phyloP scores from a whole-genome alignment of 2,888 invertebrate genomes.

The Pyrgus malvae region DNA sequence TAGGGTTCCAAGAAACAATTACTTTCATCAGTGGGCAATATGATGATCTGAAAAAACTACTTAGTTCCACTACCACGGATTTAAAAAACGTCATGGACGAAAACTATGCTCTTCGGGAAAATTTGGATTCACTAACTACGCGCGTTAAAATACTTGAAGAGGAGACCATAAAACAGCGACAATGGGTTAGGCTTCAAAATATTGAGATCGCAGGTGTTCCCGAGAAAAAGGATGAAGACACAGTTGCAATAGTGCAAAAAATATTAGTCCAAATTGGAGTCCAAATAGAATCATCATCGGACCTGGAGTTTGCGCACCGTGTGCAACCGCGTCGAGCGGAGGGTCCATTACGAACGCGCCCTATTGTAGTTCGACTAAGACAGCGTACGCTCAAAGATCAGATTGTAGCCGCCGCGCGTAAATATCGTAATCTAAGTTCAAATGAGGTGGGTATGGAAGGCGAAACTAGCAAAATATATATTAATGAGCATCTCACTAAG shows the following conservation, averaged over 20 bases:
- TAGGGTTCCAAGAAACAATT: too few relatives aligned
- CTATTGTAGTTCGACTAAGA: conserved; percentile 4
- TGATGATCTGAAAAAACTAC: too few relatives aligned
- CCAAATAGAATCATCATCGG: neutral
- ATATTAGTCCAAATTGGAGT: conserved; percentile 16
- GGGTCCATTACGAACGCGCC: neutral
- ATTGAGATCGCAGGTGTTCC: conserved; percentile 27
- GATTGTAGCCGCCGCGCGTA: conserved; percentile 7
- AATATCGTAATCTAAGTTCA: conserved; percentile 1
- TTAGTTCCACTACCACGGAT: too few relatives aligned
- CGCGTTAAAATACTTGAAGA: neutral
- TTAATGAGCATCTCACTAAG: conserved; percentile 20
- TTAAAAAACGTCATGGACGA: too few relatives aligned
- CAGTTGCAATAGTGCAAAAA: conserved; percentile 10
- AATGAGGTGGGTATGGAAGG: conserved; percentile 9
- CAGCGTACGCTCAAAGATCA: conserved; percentile 2
- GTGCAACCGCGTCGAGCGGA: conserved; percentile 11
- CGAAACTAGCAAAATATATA: conserved; percentile 11
- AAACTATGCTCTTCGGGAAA: too few relatives aligned
- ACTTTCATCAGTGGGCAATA: too few relatives aligned
- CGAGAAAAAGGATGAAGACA: conserved; percentile 14
- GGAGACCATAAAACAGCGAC: conserved; percentile 1
- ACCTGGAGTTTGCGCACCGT: conserved; percentile 26
- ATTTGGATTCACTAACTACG: neutral
- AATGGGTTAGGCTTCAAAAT: conserved; percentile 28